These are phyloP conservation scores for Panulirus ornatus DNA, from an alignment of 1,140 invertebrate species.

Conservation along the genomic window DNA sequence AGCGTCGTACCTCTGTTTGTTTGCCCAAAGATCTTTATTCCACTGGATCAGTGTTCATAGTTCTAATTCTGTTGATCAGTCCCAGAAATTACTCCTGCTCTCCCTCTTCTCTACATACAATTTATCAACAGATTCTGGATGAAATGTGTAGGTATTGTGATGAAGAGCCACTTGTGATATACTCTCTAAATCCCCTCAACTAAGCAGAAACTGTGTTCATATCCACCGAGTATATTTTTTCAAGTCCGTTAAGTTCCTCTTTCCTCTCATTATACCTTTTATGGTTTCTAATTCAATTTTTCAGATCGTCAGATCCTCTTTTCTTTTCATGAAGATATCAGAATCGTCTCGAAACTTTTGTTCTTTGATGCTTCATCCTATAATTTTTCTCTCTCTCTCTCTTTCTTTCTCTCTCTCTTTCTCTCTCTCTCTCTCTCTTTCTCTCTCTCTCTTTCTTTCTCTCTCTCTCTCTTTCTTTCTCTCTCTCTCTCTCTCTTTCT, in stretches of 20 bases:
- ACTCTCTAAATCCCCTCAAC: too few relatives aligned
- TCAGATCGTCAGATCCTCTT: background rate
- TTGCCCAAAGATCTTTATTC: too few relatives aligned
- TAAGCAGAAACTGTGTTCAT: too few relatives aligned
- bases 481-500: slow-evolving; percentile 7
- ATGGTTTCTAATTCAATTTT: background rate
- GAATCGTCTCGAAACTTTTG: background rate
- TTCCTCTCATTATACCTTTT: background rate
- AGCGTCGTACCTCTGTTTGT: too few relatives aligned
- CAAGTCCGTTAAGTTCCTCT: background rate
- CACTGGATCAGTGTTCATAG: too few relatives aligned
- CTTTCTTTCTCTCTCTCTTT: slow-evolving; percentile 8
- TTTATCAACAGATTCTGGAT: too few relatives aligned
- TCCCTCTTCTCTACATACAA: too few relatives aligned
- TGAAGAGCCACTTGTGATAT: too few relatives aligned
- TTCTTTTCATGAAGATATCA: background rate
- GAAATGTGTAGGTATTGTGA: too few relatives aligned
- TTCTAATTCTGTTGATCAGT: too few relatives aligned
- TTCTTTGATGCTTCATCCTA: background rate
- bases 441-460: slow-evolving; percentile 8
- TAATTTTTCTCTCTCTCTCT: slow-evolving; percentile 12
- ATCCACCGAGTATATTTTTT: background rate
- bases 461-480: slow-evolving; percentile 8
- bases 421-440: slow-evolving; percentile 7
- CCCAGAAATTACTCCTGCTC: too few relatives aligned